These are phyloP conservation scores for Penaeus monodon DNA, from an alignment of 2,888 invertebrate genomes.

Conservation along the genomic window DNA sequence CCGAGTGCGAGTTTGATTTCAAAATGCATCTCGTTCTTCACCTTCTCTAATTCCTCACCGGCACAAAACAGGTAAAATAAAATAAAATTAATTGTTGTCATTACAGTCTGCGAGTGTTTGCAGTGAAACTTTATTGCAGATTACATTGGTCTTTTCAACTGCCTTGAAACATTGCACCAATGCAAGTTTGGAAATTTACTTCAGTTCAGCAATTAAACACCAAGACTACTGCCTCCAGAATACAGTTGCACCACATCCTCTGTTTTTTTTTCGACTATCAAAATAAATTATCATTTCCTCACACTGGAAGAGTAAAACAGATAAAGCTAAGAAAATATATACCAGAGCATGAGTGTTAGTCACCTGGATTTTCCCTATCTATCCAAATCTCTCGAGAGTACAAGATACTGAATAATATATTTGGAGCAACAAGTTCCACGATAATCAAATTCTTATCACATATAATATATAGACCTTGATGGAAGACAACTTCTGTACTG, in stretches of 20 bases:
- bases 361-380: not conserved
- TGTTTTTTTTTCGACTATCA: constrained; percentile 2
- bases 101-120: constrained; percentile 58
- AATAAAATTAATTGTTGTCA: constrained; percentile 20
- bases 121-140: constrained; percentile 57
- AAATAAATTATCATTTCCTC: not conserved
- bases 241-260: constrained; percentile 30
- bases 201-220: constrained; percentile 20
- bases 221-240: constrained; percentile 34
- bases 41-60: not conserved
- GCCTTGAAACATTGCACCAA: constrained; percentile 54
- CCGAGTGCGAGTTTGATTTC: too few relatives aligned
- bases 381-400: constrained; percentile 3
- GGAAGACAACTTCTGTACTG: constrained; percentile 33
- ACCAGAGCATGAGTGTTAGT: not conserved
- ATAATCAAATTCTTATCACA: constrained; percentile 30
- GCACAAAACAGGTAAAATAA: not conserved
- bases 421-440: constrained; percentile 5
- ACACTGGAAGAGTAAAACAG: not conserved
- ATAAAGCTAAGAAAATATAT: constrained; percentile 7
- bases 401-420: not conserved
- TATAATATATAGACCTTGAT: constrained; percentile 33
- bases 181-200: constrained; percentile 39
- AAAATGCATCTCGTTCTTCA: too few relatives aligned
- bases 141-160: constrained; percentile 59